phyloP scores from a whole-genome alignment of 2,113 vertebrate genomes.

The Diadophis punctatus region DNA sequence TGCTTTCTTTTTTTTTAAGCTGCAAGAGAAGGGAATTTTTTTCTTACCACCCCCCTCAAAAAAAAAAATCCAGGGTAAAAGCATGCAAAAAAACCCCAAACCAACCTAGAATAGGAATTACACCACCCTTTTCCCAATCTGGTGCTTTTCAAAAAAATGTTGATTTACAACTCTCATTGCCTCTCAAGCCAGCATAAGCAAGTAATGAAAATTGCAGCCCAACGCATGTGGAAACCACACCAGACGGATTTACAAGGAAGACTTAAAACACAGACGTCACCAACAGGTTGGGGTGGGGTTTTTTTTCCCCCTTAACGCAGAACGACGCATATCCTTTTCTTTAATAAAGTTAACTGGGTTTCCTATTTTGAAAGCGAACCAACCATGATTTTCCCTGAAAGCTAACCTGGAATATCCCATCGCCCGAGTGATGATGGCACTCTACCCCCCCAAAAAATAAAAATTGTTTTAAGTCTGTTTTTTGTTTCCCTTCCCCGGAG shows the following conservation, averaged over 20 bases:
- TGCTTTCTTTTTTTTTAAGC: conserved; percentile 50
- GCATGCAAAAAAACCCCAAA: conserved; percentile 7
- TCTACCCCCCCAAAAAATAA: conserved; percentile 50
- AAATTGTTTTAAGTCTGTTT: background rate
- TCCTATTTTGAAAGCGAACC: conserved; percentile 12
- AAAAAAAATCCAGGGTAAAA: conserved; percentile 24
- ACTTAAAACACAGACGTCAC: conserved; percentile 59
- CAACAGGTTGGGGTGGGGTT: conserved; percentile 36
- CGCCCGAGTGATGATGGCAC: conserved; percentile 65
- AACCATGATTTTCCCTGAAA: background rate
- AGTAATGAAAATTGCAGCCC: background rate
- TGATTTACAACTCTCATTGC: background rate
- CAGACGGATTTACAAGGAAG: conserved; percentile 45
- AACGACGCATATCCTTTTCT: background rate
- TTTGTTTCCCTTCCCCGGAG: conserved; percentile 36
- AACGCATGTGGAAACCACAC: background rate
- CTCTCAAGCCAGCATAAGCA: background rate
- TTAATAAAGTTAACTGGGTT: conserved; percentile 21
- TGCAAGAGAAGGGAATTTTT: conserved; percentile 49
- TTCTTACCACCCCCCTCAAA: conserved; percentile 15
- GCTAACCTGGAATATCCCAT: conserved; percentile 59
- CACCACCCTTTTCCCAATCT: background rate
- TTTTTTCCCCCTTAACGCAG: background rate
- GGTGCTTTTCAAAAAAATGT: background rate
- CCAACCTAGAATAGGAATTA: conserved; percentile 23